These are phyloP conservation scores for Epizoanthus rinbou DNA, from an alignment of 92 coral and sea anemone genomes.

Conservation along the genomic window DNA sequence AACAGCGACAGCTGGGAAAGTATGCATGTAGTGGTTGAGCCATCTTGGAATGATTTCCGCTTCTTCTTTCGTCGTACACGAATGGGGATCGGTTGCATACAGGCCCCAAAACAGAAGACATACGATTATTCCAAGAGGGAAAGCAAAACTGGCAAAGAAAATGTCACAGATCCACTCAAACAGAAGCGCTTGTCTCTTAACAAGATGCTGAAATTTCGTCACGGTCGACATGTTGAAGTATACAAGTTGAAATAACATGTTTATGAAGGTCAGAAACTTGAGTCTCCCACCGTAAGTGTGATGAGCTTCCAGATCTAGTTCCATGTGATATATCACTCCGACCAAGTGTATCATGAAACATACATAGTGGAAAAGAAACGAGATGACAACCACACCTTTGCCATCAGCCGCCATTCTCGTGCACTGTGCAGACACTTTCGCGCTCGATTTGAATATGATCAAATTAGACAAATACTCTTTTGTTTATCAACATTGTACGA, in stretches of 20 bases:
- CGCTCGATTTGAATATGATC: conserved; percentile 28
- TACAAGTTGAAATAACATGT: conserved; percentile 81
- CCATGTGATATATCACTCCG: conserved; percentile 75
- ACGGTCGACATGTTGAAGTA: conserved; percentile 86
- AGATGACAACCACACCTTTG: conserved; percentile 50
- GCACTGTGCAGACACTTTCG: background rate
- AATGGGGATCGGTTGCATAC: conserved; percentile 73
- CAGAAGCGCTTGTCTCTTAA: conserved; percentile 68
- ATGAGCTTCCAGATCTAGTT: conserved; percentile 77
- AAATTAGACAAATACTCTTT: background rate
- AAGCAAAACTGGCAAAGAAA: conserved; percentile 75
- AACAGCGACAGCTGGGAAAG: conserved; percentile 71
- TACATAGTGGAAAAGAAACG: conserved; percentile 77
- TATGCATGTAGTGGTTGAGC: conserved; percentile 91
- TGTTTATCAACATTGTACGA: background rate
- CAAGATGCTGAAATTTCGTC: conserved; percentile 68
- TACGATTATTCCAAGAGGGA: conserved; percentile 82
- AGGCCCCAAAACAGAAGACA: conserved; percentile 88
- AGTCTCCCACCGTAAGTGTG: conserved; percentile 85
- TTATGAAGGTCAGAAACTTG: conserved; percentile 87
- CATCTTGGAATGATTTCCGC: conserved; percentile 70
- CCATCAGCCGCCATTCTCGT: conserved; percentile 24
- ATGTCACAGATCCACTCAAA: conserved; percentile 77
- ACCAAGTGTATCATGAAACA: conserved; percentile 71
- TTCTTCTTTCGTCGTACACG: conserved; percentile 76